Evolutionary conservation across 2,888 invertebrate species (phyloP).

Genomic region (Mimachlamys varia): DNA sequence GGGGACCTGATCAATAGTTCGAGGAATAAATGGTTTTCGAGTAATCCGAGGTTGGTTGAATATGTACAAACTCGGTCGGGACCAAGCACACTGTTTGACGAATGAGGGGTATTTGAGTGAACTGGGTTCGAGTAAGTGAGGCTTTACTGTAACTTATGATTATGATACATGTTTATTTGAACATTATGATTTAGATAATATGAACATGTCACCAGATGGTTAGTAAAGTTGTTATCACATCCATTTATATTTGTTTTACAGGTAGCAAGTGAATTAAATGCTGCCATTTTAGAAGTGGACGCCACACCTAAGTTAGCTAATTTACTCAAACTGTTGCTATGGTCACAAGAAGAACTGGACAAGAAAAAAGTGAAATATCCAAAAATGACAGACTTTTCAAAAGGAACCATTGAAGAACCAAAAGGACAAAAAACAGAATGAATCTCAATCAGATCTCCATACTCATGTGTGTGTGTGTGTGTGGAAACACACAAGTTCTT

Average conservation of each 20-base stretch:
- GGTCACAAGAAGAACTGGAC: constrained; percentile 97
- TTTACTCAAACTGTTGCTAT: constrained; percentile 94
- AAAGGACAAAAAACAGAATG: constrained; percentile 57
- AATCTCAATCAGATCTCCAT: not conserved
- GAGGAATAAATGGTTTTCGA: too few species aligned
- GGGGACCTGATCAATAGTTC: too few species aligned
- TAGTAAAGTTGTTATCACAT: too few species aligned
- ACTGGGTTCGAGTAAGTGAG: too few species aligned
- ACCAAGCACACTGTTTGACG: too few species aligned
- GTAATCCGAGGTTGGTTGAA: too few species aligned
- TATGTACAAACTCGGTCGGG: too few species aligned
- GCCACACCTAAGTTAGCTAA: constrained; percentile 94
- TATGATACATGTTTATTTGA: too few species aligned
- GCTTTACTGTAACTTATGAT: too few species aligned
- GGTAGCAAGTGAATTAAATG: constrained; percentile 97
- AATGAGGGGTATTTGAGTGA: too few species aligned
- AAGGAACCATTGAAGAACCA: constrained; percentile 74
- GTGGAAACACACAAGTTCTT: not conserved
- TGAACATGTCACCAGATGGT: too few species aligned
- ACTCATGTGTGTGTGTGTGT: not conserved
- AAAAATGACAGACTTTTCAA: constrained; percentile 95
- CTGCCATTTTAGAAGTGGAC: constrained; percentile 97
- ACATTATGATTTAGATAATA: too few species aligned
- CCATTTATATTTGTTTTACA: constrained; percentile 55
- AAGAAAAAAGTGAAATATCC: constrained; percentile 97